Evolutionary conservation across 2,888 invertebrate genomes (phyloP), one percentile per base, ranked within the genome.

Genomic region (Choreutis nemorana): DNA sequence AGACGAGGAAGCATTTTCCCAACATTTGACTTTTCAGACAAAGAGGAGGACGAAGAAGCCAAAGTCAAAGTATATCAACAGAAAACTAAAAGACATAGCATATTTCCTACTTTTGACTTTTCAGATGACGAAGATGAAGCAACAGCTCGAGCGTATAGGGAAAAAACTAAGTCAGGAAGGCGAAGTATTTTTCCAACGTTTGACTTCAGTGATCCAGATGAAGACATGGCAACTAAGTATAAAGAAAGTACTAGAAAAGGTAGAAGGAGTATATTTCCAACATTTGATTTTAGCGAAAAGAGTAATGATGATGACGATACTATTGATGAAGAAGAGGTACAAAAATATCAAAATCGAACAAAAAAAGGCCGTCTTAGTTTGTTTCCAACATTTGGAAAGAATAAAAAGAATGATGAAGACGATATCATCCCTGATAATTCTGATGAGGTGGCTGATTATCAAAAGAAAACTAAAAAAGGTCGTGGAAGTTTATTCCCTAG

Each of bases 181-280:
- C 60, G 67, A 30, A 77, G 75, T 29, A 73, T 77, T 39, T 77
- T 77, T 29, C 75, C 75, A 2, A 58, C 59, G 7, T 75, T 77
- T 28, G 62, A 77, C 42, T 75, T 75, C 11, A 23, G 23, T 11
- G 23, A 23, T 7, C 23, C 23, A 11, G 23, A 23, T 8, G 23
- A 23, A 23, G 23, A 23, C 9, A 23, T 23, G 23, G 23, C 23
- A 11, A n/a, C n/a, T n/a, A n/a, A n/a, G n/a, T 30, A 30, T 14
- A 30, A 30, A 26, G 30, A 30, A 13, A 67, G 63, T 43, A 70
- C 70, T 0, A 68, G 60, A 48, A 55, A 52, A 27, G 68, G 71
- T 4, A 51, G 71, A 33, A 62, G 58, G 24, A 72, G 71, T 30
- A 70, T 72, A 30, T 71, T 72, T 23, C 71, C 71, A 8, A 55